Evolutionary conservation across 2,888 invertebrate genomes (phyloP).

Genomic region (Pheosia tremula): DNA sequence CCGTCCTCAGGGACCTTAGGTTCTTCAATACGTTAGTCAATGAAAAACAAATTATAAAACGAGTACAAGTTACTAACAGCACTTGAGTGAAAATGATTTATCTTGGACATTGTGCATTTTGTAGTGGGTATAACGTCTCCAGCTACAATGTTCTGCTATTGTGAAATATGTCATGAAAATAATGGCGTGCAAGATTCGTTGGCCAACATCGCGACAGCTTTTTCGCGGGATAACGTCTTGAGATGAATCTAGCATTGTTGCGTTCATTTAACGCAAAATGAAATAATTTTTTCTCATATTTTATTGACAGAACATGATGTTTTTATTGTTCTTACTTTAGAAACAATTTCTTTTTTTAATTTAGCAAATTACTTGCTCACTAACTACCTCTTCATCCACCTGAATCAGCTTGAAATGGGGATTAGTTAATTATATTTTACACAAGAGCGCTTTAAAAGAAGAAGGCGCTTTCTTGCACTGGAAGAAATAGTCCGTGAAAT

Average conservation of each 20-base stretch:
- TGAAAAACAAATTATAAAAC: background rate
- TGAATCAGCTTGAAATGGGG: constrained; percentile 37
- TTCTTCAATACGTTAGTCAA: background rate
- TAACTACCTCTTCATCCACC: too few relatives aligned
- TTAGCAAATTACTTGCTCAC: too few relatives aligned
- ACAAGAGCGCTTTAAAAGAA: constrained; percentile 70
- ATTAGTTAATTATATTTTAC: constrained; percentile 75
- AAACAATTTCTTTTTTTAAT: too few relatives aligned
- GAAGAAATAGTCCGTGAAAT: constrained; percentile 81
- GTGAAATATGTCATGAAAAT: constrained; percentile 76
- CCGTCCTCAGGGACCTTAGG: background rate
- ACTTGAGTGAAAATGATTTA: constrained; percentile 32
- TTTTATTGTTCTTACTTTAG: too few relatives aligned
- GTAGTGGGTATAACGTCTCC: constrained; percentile 52
- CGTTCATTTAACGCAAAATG: background rate
- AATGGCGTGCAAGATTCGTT: constrained; percentile 56
- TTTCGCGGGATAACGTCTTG: constrained; percentile 46
- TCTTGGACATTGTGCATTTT: constrained; percentile 53
- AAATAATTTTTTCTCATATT: background rate
- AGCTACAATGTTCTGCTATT: constrained; percentile 48
- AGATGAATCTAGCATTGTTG: constrained; percentile 9
- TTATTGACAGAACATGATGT: too few relatives aligned
- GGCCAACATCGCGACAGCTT: constrained; percentile 38
- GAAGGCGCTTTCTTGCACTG: constrained; percentile 60
- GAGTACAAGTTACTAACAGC: background rate